phyloP scores from a whole-genome alignment of 2,113 vertebrate genomes.

The Lipophrys pholis region DNA sequence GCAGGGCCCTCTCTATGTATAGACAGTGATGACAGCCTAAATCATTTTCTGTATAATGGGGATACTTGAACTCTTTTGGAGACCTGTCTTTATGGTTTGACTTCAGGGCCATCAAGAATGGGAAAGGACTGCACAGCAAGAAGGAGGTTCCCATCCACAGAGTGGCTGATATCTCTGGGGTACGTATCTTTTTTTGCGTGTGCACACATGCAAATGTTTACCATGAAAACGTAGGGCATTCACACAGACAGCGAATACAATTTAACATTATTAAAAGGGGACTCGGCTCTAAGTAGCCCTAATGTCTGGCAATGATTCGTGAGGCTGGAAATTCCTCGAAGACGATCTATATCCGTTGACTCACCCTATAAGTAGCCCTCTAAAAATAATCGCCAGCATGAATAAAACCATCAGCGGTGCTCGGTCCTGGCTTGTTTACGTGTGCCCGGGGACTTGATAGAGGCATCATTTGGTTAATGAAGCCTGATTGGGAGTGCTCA shows the following conservation, averaged over 20 bases:
- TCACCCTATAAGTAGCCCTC: constrained; percentile 44
- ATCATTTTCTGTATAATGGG: neutral
- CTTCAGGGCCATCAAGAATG: constrained; percentile 95
- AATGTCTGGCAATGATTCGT: neutral
- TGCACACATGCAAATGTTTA: neutral
- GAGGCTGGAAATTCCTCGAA: constrained; percentile 25
- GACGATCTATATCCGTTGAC: constrained; percentile 24
- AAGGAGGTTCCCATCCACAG: constrained; percentile 98
- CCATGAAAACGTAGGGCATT: neutral
- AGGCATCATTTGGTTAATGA: constrained; percentile 70
- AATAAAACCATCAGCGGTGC: constrained; percentile 73
- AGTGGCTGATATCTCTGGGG: constrained; percentile 97
- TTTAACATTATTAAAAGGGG: constrained; percentile 18
- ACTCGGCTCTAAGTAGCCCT: constrained; percentile 23
- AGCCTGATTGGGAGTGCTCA: constrained; percentile 71
- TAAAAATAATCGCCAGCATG: constrained; percentile 76
- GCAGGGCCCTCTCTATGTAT: constrained; percentile 25
- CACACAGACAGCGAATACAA: neutral
- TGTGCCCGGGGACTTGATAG: constrained; percentile 70
- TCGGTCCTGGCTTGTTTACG: constrained; percentile 70
- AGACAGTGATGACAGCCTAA: constrained; percentile 22
- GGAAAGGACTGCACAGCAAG: constrained; percentile 98
- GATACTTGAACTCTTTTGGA: constrained; percentile 6
- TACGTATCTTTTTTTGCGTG: constrained; percentile 74
- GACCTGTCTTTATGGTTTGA: constrained; percentile 31